phyloP scores from a whole-genome alignment of 2,113 vertebrate species.

The Pomatorhinus ruficollis region DNA sequence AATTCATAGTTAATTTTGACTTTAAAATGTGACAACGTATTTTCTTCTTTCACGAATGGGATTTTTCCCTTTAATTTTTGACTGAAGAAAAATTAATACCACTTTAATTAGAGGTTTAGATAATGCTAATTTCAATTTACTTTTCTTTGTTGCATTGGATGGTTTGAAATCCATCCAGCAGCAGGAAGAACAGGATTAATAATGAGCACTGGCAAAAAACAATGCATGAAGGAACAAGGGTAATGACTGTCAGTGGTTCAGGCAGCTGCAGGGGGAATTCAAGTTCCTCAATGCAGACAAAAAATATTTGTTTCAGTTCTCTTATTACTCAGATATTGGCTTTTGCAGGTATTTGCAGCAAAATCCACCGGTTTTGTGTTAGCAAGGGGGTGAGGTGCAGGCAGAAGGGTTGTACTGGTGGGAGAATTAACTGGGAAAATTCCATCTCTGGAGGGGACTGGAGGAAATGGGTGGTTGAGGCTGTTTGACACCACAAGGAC shows the following conservation, averaged over 20 bases:
- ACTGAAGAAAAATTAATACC: constrained; percentile 17
- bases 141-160: neutral
- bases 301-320: neutral
- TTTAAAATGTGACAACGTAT: constrained; percentile 28
- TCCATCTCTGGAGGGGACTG: neutral
- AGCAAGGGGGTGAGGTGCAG: neutral
- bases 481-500: too few relatives aligned
- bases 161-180: neutral
- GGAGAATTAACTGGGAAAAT: neutral
- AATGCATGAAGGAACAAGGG: neutral
- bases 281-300: neutral
- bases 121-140: constrained; percentile 39
- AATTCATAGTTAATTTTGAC: constrained; percentile 54
- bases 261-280: neutral
- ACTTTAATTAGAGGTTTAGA: constrained; percentile 16
- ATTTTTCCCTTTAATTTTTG: neutral
- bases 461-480: too few relatives aligned
- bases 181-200: neutral
- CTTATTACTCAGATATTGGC: neutral
- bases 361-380: neutral
- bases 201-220: neutral
- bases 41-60: constrained; percentile 19
- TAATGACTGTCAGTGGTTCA: neutral
- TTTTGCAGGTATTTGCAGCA: neutral
- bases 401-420: neutral